phyloP scores from a whole-genome alignment of 2,113 vertebrate genomes.

The Anhinga rufa region DNA sequence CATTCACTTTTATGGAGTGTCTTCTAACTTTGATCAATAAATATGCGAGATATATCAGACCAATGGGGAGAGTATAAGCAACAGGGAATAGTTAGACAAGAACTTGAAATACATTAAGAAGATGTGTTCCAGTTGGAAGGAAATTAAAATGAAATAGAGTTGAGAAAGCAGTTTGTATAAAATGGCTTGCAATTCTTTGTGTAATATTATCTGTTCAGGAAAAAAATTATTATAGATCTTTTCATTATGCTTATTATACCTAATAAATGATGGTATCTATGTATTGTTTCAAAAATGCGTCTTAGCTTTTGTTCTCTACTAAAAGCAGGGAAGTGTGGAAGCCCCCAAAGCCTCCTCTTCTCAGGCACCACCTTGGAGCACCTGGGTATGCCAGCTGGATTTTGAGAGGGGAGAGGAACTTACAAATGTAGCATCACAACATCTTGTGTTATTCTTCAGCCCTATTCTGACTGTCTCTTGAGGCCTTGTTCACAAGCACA shows the following conservation, averaged over 20 bases:
- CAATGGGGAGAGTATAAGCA: neutral
- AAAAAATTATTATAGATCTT: neutral
- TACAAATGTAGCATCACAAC: neutral
- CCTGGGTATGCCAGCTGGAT: neutral
- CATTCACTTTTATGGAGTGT: neutral
- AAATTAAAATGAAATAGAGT: neutral
- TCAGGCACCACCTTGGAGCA: neutral
- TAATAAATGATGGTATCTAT: slow-evolving; percentile 63
- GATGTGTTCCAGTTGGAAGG: neutral
- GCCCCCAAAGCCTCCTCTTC: neutral
- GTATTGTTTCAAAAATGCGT: slow-evolving; percentile 12
- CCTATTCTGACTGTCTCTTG: neutral
- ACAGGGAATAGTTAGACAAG: neutral
- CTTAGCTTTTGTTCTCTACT: neutral
- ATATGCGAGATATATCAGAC: neutral
- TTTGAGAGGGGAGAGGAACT: neutral
- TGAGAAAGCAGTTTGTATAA: neutral
- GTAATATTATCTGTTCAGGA: neutral
- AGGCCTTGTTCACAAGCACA: neutral
- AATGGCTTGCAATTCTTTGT: neutral
- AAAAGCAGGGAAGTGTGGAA: neutral
- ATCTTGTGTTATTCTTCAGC: neutral
- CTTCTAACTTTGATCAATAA: neutral
- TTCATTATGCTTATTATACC: slow-evolving; percentile 14
- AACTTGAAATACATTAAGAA: neutral